A percentile compares a stretch with the other conserved stretches of the same genome.
Conservation (phyloP, 92 coral and sea anemone genomes). For the Phenganax marumi region DNA sequence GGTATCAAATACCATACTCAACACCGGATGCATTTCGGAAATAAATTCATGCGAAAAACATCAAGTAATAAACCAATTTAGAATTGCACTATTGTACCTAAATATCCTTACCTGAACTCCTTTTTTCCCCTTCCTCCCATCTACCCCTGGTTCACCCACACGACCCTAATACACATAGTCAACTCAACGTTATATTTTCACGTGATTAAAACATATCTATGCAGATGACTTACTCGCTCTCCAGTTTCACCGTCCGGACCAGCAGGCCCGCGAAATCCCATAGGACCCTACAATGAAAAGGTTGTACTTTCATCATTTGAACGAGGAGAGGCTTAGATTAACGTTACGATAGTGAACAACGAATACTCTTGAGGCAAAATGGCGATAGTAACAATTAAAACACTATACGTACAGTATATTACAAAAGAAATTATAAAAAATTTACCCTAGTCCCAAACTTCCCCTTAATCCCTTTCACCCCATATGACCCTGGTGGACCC, state of each 20-base stretch:
- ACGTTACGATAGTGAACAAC: no score
- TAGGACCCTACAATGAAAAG: conserved; percentile 9
- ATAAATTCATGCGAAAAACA: background rate
- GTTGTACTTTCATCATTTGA: no score
- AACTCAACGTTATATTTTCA: background rate
- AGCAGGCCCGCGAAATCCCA: conserved; percentile 7
- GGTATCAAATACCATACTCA: no score
- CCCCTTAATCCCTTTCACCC: background rate
- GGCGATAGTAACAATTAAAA: background rate
- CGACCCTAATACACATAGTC: conserved; percentile 5
- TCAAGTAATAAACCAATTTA: background rate
- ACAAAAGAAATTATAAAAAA: background rate
- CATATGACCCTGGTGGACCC: conserved; percentile 2
- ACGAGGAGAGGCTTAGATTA: no score
- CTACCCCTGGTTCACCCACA: conserved; percentile 10
- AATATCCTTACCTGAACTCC: conserved; percentile 18
- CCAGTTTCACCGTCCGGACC: conserved; percentile 24
- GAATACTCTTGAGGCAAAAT: no score
- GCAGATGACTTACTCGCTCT: background rate
- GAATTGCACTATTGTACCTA: no score
- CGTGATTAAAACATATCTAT: background rate
- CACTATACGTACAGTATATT: background rate
- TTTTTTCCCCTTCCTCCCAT: conserved; percentile 27
- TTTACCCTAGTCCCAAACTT: background rate
- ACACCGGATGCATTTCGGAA: background rate